A percentile compares a stretch with the other conserved stretches of the same genome.
Conservation (phyloP, 2,113 vertebrate genomes). For the Prolemur simus region DNA sequence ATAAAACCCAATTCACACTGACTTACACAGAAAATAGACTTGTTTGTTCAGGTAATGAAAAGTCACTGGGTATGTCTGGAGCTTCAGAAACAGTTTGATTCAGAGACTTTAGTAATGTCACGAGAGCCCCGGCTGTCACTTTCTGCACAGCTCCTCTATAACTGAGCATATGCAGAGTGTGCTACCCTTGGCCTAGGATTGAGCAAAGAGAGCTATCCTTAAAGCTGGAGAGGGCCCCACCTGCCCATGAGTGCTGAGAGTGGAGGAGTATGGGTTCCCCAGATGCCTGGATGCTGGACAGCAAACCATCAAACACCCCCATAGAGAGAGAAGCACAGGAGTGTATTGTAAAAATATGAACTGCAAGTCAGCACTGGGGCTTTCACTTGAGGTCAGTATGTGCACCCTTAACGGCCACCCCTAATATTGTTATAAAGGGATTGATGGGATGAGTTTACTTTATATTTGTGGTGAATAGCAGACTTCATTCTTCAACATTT, state of each 20-base stretch:
- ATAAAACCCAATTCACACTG: not conserved
- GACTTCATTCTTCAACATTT: not conserved
- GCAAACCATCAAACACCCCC: not conserved
- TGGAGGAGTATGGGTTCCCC: not conserved
- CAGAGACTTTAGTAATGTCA: not conserved
- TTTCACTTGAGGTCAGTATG: not conserved
- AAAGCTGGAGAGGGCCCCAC: not conserved
- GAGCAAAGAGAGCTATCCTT: not conserved
- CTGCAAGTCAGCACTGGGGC: not conserved
- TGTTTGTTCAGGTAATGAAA: not conserved
- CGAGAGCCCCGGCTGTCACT: not conserved
- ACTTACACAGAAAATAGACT: not conserved
- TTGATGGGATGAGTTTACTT: not conserved
- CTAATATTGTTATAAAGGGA: not conserved
- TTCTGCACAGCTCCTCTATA: not conserved
- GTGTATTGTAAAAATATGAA: not conserved
- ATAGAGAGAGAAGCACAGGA: accelerated
- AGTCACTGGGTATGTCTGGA: not conserved
- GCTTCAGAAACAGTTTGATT: not conserved
- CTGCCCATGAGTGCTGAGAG: no score
- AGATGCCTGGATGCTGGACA: not conserved
- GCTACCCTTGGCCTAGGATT: not conserved
- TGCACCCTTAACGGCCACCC: not conserved
- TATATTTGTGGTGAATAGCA: not conserved
- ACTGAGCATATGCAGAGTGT: accelerated